Conservation (phyloP, 2,888 invertebrate genomes). For the Temnothorax ravouxi region DNA sequence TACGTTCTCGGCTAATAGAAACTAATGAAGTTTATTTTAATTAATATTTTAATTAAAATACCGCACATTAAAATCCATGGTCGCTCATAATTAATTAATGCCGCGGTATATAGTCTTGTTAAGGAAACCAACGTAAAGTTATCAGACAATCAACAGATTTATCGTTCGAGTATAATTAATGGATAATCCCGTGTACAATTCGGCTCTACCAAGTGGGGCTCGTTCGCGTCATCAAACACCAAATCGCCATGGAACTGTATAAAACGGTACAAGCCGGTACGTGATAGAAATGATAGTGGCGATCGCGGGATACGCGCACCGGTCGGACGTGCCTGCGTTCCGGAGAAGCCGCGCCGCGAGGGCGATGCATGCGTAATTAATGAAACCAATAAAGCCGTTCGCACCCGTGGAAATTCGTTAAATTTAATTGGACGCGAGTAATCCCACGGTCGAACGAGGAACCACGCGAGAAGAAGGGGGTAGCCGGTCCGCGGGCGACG, state of each 20-base stretch:
- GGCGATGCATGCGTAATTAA: constrained; percentile 83
- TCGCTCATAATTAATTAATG: constrained; percentile 1
- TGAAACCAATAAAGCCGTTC: constrained; percentile 84
- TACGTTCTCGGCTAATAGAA: not conserved
- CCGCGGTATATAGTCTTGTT: not conserved
- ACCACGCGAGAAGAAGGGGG: constrained; percentile 45
- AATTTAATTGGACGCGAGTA: constrained; percentile 85
- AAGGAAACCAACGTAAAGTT: not conserved
- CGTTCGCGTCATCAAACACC: not conserved
- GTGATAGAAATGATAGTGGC: constrained; percentile 55
- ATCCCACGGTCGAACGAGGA: constrained; percentile 72
- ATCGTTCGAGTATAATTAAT: constrained; percentile 4
- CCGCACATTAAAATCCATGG: not conserved
- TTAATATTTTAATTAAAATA: not conserved
- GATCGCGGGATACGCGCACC: constrained; percentile 44
- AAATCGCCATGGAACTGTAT: not conserved
- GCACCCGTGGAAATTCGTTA: constrained; percentile 82
- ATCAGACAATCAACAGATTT: not conserved
- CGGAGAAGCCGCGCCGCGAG: constrained; percentile 53
- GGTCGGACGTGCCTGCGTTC: constrained; percentile 67
- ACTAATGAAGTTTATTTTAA: constrained; percentile 11
- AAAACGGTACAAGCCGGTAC: constrained; percentile 46
- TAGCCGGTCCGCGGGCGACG: constrained; percentile 13
- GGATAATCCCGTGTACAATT: not conserved
- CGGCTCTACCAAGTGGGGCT: not conserved